Base-by-base conservation (phyloP, 23 tunicate species). In the Halocynthia roretzi region DNA sequence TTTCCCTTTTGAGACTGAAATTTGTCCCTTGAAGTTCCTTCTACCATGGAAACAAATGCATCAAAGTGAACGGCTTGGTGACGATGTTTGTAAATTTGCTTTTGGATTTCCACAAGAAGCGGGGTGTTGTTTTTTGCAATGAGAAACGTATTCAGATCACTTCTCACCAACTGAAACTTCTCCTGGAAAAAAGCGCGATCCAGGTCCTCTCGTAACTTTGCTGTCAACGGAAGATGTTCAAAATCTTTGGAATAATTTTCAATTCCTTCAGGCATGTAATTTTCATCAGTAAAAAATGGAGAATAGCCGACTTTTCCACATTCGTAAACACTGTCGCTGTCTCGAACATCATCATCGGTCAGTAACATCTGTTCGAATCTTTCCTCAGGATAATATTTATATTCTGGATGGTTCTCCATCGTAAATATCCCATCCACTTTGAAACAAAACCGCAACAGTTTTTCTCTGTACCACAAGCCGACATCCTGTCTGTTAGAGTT, bases 381-480 rank as follows among this genome's bases (percentile, higher is more conserved):
- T 81, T 90, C 90, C n/a, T 84, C 90, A 11, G 85, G 86, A 51
- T 40, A 85, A 65, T 69, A 84, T 60, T 78, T 80, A 76, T 92
- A 92, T 62, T 86, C 92, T 8, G 83, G 80, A 60, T 92, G 98
- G 54, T 86, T 71, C 6, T 60, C 50, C 81, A 92, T 82, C 17
- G 84, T 58, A 58, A 92, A 92, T 21, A 67, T 53, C 19, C 68
- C 65, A 4, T 67, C 76, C 17, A 83, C 80, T 60, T 63, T 66
- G 44, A 50, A 61, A 79, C 98, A 92, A 0, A 92, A 52, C 23
- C 81, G 86, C 7, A 92, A 48, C 23, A 92, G 80, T 73, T 83
- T 82, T 48, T 86, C 84, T 14, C 87, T 68, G 52, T 78, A 83
- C 98, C 98, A 92, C 21, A 82, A 76, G 15, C 98, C 98, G 72